A percentile compares a stretch with the other conserved stretches of the same genome.
These are phyloP conservation scores for Alloscopus bannaensis DNA, from an alignment of 2,888 invertebrate species.

Conservation along the genomic window DNA sequence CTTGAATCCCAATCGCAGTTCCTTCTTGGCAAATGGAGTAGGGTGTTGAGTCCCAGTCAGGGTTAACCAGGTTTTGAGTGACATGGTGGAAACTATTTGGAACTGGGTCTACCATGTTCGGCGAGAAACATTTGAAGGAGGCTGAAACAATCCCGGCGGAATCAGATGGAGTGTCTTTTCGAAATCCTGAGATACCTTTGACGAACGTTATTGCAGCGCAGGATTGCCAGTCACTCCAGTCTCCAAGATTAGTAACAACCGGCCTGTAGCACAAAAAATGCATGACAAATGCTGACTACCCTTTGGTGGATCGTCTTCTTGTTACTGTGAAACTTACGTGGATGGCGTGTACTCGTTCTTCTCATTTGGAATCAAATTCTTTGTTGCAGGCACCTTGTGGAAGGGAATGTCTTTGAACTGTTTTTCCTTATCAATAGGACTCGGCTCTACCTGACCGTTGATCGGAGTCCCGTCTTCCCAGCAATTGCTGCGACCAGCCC, in stretches of 20 bases:
- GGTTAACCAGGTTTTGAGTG: not conserved
- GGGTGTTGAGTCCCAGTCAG: not conserved
- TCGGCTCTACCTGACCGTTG: not conserved
- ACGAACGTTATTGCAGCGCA: constrained; percentile 1
- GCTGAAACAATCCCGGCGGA: not conserved
- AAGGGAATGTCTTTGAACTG: not conserved
- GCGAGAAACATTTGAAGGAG: not conserved
- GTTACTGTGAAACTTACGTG: not conserved
- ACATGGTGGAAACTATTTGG: not conserved
- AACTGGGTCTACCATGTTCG: not conserved
- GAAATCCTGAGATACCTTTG: not conserved
- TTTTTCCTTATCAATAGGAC: not conserved
- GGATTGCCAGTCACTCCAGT: constrained; percentile 1
- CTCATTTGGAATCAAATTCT: not conserved
- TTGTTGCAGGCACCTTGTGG: not conserved
- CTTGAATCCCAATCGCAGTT: not conserved
- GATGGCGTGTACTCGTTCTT: not conserved
- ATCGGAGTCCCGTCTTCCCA: constrained; percentile 9
- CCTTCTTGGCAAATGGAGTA: not conserved
- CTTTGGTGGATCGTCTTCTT: not conserved
- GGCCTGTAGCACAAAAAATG: not conserved
- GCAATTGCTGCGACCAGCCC: not conserved
- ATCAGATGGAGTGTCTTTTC: not conserved
- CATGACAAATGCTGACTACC: too few species aligned
- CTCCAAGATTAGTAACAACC: not conserved